Conservation (phyloP, 2,888 invertebrate species). For the Itoplectis maculator region DNA sequence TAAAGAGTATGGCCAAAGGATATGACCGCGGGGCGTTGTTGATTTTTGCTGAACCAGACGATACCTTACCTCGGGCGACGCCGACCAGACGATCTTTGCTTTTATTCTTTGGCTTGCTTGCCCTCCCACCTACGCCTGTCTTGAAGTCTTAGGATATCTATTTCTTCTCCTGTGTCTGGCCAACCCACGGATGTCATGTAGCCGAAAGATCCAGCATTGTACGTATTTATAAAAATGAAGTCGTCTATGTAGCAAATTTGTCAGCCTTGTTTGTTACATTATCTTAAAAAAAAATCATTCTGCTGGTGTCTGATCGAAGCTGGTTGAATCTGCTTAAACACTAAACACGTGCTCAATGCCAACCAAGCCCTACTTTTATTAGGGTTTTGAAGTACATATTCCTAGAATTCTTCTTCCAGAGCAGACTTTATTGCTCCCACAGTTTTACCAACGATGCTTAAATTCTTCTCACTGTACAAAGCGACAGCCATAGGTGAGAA, state of each 20-base stretch:
- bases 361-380: no score
- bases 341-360: no score
- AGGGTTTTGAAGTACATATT: no score
- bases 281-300: no score
- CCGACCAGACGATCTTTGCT: not conserved
- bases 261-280: no score
- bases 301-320: no score
- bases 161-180: not conserved
- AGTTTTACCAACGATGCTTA: not conserved
- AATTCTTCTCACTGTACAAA: not conserved
- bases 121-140: not conserved
- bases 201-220: no score
- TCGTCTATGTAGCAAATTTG: no score
- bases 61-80: conserved; percentile 29
- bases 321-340: no score
- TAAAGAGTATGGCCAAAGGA: conserved; percentile 6
- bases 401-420: no score
- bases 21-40: conserved; percentile 23
- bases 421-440: not conserved
- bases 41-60: conserved; percentile 43
- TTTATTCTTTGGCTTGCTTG: conserved; percentile 26
- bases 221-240: no score
- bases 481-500: not conserved
- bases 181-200: conserved; percentile 9
- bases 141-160: not conserved